These are phyloP conservation scores for Trypoxylon attenuatum DNA, from an alignment of 2,888 invertebrate species.

Conservation along the genomic window DNA sequence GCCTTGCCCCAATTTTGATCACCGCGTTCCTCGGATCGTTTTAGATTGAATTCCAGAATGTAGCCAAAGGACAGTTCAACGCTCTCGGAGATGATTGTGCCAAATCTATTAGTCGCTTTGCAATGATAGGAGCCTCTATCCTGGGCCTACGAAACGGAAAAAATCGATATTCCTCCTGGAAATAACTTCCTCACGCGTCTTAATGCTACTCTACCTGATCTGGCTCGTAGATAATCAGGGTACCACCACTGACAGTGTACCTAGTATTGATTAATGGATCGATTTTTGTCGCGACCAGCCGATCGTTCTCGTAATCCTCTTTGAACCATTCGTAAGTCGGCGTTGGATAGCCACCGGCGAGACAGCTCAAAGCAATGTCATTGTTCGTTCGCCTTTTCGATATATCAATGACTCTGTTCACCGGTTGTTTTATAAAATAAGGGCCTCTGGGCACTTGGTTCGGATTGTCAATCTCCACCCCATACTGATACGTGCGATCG, in stretches of 20 bases:
- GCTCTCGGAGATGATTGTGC: conserved; percentile 91
- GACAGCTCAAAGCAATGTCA: conserved; percentile 86
- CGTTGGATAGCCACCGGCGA: conserved; percentile 91
- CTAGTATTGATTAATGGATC: conserved; percentile 85
- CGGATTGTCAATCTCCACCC: conserved; percentile 87
- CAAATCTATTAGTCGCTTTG: conserved; percentile 91
- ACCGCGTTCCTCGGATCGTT: conserved; percentile 88
- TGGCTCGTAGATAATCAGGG: conserved; percentile 90
- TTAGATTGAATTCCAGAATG: conserved; percentile 92
- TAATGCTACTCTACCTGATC: conserved; percentile 76
- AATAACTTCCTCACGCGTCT: neutral
- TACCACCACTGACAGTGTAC: conserved; percentile 93
- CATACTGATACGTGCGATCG: conserved; percentile 89
- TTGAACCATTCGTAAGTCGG: conserved; percentile 93
- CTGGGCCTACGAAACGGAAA: conserved; percentile 78
- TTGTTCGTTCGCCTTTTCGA: conserved; percentile 82
- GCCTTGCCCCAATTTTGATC: conserved; percentile 96
- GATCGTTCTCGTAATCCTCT: conserved; percentile 89
- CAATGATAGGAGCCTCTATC: conserved; percentile 95
- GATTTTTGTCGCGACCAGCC: conserved; percentile 82
- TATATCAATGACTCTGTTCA: conserved; percentile 88
- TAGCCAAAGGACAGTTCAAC: conserved; percentile 91
- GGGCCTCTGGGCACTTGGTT: conserved; percentile 91
- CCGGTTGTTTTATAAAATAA: conserved; percentile 89
- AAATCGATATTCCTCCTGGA: neutral